These are phyloP conservation scores for Acropora yongei DNA, from an alignment of 64 coral and sea anemone genomes.

Conservation along the genomic window DNA sequence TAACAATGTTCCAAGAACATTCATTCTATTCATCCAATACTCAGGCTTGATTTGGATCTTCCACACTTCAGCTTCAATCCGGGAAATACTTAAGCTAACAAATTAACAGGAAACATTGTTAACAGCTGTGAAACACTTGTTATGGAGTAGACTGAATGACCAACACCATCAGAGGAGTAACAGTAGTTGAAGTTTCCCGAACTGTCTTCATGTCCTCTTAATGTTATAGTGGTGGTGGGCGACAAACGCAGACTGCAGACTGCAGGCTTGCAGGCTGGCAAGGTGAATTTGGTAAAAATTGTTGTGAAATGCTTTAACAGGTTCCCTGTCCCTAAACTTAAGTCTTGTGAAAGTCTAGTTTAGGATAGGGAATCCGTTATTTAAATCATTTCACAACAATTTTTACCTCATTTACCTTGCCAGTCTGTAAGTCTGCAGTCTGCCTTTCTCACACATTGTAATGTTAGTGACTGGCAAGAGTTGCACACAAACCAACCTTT, in stretches of 20 bases:
- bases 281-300: no score
- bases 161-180: slow-evolving; percentile 17
- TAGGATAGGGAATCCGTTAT: no score
- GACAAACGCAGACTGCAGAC: no score
- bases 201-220: slow-evolving; percentile 1
- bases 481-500: neutral
- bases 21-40: neutral
- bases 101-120: slow-evolving; percentile 10
- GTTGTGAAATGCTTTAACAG: neutral
- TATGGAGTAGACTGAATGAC: slow-evolving; percentile 13
- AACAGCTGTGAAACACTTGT: neutral
- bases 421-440: no score
- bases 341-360: no score
- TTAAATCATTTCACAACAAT: no score
- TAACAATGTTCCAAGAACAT: slow-evolving; percentile 19
- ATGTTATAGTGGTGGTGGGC: no score
- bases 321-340: neutral
- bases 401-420: no score
- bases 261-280: no score
- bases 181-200: neutral
- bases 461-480: neutral
- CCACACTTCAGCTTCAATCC: slow-evolving; percentile 22
- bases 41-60: slow-evolving; percentile 14
- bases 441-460: no score
- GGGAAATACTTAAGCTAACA: slow-evolving; percentile 14